A percentile compares a stretch with the other conserved stretches of the same genome.
These are phyloP conservation scores for Calameuta pallipes DNA, from an alignment of 2,888 invertebrate genomes.

Conservation along the genomic window DNA sequence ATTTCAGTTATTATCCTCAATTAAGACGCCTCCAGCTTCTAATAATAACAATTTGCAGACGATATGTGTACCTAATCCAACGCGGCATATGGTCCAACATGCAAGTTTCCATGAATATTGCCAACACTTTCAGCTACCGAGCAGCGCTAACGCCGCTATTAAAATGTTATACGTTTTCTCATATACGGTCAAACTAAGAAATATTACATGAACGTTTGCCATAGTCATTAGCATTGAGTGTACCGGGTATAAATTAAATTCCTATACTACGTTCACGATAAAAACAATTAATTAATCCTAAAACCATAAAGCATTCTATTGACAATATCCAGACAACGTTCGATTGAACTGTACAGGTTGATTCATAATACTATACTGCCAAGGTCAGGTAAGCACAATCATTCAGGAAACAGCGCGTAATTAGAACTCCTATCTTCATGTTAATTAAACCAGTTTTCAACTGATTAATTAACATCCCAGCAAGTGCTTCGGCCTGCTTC, in stretches of 20 bases:
- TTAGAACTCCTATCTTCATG: constrained; percentile 37
- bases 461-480: constrained; percentile 33
- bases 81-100: constrained; percentile 46
- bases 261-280: neutral
- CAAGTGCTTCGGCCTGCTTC: neutral
- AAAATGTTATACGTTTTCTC: neutral
- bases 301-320: neutral
- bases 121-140: constrained; percentile 1
- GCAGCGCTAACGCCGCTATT: neutral
- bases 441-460: constrained; percentile 41
- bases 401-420: constrained; percentile 24
- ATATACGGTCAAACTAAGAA: neutral
- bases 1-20: constrained; percentile 15
- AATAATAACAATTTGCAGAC: constrained; percentile 43
- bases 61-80: constrained; percentile 43
- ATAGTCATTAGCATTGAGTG: neutral
- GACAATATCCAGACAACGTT: neutral
- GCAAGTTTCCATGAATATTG: constrained; percentile 17
- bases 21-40: constrained; percentile 38
- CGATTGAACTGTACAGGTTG: neutral
- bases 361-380: neutral
- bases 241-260: neutral
- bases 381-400: constrained; percentile 12
- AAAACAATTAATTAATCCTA: neutral
- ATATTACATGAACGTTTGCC: neutral